These are phyloP conservation scores for Delphinapterus leucas DNA, from an alignment of 2,113 vertebrate genomes.

Conservation along the genomic window DNA sequence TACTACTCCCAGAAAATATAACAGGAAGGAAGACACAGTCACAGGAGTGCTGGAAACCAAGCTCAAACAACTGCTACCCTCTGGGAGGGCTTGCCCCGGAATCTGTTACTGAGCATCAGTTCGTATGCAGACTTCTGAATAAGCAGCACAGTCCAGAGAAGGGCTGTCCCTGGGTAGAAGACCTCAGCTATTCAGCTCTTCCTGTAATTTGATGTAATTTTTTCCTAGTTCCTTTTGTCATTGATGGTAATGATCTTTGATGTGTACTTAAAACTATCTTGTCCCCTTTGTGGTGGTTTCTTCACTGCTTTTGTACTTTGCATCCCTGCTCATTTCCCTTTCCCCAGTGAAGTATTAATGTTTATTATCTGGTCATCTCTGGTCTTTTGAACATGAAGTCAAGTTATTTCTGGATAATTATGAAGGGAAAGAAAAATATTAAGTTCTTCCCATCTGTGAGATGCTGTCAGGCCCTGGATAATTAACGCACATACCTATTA, in stretches of 20 bases:
- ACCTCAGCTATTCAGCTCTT: neutral
- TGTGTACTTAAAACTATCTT: neutral
- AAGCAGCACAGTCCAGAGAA: neutral
- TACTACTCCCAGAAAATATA: neutral
- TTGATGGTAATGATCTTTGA: neutral
- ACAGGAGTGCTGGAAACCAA: neutral
- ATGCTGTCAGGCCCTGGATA: neutral
- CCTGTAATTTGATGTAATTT: neutral
- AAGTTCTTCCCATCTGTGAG: neutral
- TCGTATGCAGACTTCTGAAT: neutral
- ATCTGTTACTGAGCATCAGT: neutral
- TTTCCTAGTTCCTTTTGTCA: neutral
- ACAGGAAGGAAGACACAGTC: neutral
- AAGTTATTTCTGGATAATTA: neutral
- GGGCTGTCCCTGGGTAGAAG: neutral
- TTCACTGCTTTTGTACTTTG: neutral
- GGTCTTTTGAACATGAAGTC: neutral
- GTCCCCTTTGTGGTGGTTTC: neutral
- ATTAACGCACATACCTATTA: neutral
- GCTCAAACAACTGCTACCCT: neutral
- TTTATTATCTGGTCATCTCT: neutral
- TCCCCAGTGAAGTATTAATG: neutral
- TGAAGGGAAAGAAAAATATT: neutral
- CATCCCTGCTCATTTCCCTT: neutral
- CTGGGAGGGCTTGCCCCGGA: neutral